A percentile compares a stretch with the other conserved stretches of the same genome.
Conservation (phyloP, 2,113 vertebrate species). For the Cygnus atratus region DNA sequence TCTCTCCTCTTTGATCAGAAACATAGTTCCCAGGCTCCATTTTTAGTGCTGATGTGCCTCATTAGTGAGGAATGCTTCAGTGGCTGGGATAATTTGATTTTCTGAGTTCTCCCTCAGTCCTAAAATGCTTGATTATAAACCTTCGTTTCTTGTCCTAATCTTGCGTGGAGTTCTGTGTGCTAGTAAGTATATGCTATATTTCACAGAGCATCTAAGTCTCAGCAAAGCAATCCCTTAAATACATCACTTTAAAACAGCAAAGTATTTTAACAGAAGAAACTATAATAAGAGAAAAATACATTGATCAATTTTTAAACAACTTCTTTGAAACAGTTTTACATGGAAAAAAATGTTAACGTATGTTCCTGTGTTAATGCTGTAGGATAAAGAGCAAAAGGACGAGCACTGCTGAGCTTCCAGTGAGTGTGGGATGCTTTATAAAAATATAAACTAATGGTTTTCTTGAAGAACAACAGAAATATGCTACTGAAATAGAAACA, state of each 20-base stretch:
- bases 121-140: not conserved
- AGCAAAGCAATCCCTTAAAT: not conserved
- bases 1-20: not conserved
- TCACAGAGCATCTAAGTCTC: not conserved
- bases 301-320: not conserved
- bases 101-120: not conserved
- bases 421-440: conserved; percentile 54
- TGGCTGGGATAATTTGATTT: not conserved
- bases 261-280: not conserved
- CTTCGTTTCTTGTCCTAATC: not conserved
- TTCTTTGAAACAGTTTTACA: not conserved
- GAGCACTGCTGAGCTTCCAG: conserved; percentile 31
- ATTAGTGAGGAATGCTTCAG: not conserved
- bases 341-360: not conserved
- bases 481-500: conserved; percentile 32
- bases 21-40: not conserved
- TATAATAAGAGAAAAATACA: not conserved
- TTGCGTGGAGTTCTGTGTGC: not conserved
- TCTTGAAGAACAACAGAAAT: conserved; percentile 50
- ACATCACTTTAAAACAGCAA: not conserved
- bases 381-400: conserved; percentile 24
- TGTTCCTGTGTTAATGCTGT: not conserved
- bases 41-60: not conserved
- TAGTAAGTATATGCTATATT: not conserved
- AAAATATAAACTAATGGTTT: conserved; percentile 36